phyloP scores from a whole-genome alignment of 2,797 vertebrate species.

The Microctenopoma stevenorrisi region DNA sequence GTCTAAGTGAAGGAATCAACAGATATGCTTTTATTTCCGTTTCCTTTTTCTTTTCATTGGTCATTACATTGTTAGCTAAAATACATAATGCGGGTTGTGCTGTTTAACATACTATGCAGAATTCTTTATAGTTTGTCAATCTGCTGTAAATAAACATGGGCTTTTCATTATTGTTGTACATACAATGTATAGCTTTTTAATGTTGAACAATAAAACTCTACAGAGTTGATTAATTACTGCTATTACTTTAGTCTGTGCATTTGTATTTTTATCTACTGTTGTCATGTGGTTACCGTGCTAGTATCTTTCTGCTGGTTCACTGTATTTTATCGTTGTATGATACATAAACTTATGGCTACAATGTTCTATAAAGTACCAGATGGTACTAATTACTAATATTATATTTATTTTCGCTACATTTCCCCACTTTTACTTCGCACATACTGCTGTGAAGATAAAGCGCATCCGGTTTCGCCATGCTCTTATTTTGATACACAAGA shows the following conservation, averaged over 20 bases:
- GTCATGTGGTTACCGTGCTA: neutral
- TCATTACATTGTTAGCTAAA: neutral
- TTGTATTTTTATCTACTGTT: neutral
- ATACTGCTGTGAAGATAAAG: neutral
- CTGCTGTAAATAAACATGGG: slow-evolving; percentile 67
- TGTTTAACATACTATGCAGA: slow-evolving; percentile 1
- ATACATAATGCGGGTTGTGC: neutral
- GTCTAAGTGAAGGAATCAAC: slow-evolving; percentile 49
- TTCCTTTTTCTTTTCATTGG: neutral
- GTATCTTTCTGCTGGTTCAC: neutral
- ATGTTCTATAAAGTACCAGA: neutral
- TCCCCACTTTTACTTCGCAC: too few species aligned
- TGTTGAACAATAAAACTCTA: slow-evolving; percentile 38
- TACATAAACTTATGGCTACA: neutral
- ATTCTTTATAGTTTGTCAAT: slow-evolving; percentile 14
- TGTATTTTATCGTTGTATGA: neutral
- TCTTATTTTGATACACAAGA: slow-evolving; percentile 46
- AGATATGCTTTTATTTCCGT: neutral
- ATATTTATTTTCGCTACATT: neutral
- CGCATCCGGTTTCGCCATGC: accelerated
- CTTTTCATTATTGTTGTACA: slow-evolving; percentile 54
- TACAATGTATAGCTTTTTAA: slow-evolving; percentile 24
- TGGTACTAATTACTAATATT: neutral
- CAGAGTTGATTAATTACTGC: neutral
- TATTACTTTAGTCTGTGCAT: neutral